Evolutionary conservation across 2,797 vertebrate species (phyloP).

Genomic region (Microcaecilia unicolor): DNA sequence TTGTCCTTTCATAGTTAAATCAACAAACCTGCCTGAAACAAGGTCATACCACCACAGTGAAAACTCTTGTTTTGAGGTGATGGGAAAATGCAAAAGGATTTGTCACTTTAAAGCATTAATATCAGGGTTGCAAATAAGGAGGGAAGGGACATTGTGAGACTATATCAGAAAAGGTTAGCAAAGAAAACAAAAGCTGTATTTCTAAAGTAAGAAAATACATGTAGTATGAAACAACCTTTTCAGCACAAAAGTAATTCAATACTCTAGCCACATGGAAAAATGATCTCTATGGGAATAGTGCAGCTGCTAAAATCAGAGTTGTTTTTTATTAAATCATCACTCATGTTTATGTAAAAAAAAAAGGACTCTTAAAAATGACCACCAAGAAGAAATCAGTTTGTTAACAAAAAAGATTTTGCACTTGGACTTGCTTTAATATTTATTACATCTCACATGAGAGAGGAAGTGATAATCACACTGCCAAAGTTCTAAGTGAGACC

Average conservation of each 20-base stretch:
- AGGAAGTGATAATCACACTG: constrained; percentile 1
- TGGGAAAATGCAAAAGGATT: constrained; percentile 26
- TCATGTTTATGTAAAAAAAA: constrained; percentile 45
- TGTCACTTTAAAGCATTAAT: constrained; percentile 38
- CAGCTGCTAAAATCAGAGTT: constrained; percentile 56
- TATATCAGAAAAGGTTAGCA: constrained; percentile 34
- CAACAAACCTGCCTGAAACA: too few relatives aligned
- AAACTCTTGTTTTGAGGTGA: constrained; percentile 6
- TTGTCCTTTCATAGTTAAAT: too few relatives aligned
- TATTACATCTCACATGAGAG: constrained; percentile 2
- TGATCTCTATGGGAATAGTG: constrained; percentile 52
- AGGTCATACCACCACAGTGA: too few relatives aligned
- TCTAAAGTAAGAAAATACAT: constrained; percentile 52
- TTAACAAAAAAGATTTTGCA: constrained; percentile 32
- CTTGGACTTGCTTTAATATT: constrained; percentile 12
- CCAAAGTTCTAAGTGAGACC: neutral
- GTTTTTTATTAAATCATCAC: constrained; percentile 45
- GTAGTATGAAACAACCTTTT: constrained; percentile 43
- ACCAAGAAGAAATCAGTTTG: constrained; percentile 41
- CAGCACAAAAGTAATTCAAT: constrained; percentile 50
- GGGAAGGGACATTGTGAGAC: constrained; percentile 26
- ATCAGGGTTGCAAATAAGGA: constrained; percentile 31
- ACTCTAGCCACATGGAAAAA: constrained; percentile 53
- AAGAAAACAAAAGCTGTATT: constrained; percentile 39
- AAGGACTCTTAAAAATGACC: constrained; percentile 31